These are phyloP conservation scores for Drosophila leontia DNA, from an alignment of 1,140 invertebrate species.

Conservation along the genomic window DNA sequence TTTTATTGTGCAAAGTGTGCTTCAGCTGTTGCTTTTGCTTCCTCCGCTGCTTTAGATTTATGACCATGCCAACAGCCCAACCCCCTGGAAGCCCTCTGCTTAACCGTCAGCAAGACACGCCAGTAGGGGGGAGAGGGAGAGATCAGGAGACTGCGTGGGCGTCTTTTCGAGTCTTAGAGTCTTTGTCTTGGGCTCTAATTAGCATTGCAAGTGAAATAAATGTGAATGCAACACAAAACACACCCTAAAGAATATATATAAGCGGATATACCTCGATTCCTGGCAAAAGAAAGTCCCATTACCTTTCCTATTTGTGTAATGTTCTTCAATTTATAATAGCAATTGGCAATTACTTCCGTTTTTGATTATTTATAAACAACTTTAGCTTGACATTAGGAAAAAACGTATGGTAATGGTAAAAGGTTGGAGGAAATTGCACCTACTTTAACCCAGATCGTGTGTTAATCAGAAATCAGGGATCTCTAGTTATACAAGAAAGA, in stretches of 20 bases:
- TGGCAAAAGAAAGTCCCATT: neutral
- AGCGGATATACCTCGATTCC: neutral
- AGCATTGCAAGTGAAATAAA: conserved; percentile 53
- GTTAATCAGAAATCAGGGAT: neutral
- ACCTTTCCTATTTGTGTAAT: neutral
- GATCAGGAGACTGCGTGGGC: conserved; percentile 38
- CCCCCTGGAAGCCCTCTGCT: conserved; percentile 1
- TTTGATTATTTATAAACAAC: neutral
- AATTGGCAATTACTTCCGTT: neutral
- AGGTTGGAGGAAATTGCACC: neutral
- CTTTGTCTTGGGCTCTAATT: conserved; percentile 57
- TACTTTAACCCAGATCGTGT: neutral
- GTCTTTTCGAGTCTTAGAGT: conserved; percentile 14
- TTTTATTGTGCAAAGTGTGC: neutral
- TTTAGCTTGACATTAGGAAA: neutral
- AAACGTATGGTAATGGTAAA: neutral
- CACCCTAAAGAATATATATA: conserved; percentile 7
- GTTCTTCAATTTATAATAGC: neutral
- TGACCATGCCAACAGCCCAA: conserved; percentile 45
- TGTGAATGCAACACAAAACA: conserved; percentile 26
- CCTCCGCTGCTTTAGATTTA: conserved; percentile 64
- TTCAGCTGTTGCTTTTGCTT: conserved; percentile 12
- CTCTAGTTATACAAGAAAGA: neutral
- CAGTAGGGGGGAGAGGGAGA: neutral
- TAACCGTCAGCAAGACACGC: conserved; percentile 2